These are phyloP conservation scores for Percina caprodes DNA, from an alignment of 2,113 vertebrate species.

Conservation along the genomic window DNA sequence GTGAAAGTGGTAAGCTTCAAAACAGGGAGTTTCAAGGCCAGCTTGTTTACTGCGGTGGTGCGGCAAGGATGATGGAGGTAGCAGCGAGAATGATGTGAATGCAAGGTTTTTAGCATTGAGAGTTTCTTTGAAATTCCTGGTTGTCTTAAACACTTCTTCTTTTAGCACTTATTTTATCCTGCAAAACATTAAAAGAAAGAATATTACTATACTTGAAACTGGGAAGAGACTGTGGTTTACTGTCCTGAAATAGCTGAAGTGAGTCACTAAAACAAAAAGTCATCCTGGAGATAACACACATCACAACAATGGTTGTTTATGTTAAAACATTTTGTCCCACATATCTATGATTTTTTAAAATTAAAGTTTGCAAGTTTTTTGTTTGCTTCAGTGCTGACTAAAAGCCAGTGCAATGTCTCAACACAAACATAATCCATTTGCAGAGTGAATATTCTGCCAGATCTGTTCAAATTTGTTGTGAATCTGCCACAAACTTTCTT, in stretches of 20 bases:
- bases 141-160: background rate
- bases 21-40: conserved; percentile 68
- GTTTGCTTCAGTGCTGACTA: background rate
- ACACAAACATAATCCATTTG: background rate
- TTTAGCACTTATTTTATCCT: background rate
- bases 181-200: background rate
- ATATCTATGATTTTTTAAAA: background rate
- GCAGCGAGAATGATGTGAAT: conserved; percentile 10
- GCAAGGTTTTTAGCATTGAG: conserved; percentile 32
- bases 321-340: background rate
- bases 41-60: conserved; percentile 69
- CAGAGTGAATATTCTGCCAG: background rate
- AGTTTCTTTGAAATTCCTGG: conserved; percentile 19
- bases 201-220: background rate
- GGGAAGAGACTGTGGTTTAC: background rate
- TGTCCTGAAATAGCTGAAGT: background rate
- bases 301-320: background rate
- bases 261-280: background rate
- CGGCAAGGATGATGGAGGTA: conserved; percentile 58
- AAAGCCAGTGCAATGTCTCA: background rate
- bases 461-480: background rate
- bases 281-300: background rate
- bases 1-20: conserved; percentile 70
- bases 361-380: background rate
- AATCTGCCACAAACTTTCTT: background rate